Evolutionary conservation across 2,888 invertebrate species (phyloP).

Genomic region (Agelastica alni): DNA sequence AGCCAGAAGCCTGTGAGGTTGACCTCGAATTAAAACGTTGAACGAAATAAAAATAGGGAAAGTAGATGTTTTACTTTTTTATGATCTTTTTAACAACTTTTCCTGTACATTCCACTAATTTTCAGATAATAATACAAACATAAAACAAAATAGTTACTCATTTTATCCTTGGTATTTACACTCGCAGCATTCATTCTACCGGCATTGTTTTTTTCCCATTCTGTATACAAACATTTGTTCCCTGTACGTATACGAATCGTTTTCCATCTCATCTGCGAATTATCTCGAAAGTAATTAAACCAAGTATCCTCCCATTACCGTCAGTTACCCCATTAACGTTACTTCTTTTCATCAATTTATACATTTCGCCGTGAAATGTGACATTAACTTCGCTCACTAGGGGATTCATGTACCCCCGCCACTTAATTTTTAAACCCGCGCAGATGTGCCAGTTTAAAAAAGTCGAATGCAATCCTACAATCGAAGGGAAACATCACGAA

Average conservation of each 20-base stretch:
- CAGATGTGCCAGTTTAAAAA: not conserved
- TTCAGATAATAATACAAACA: too few relatives aligned
- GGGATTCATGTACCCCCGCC: not conserved
- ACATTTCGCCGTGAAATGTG: not conserved
- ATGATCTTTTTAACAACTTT: too few relatives aligned
- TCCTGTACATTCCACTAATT: too few relatives aligned
- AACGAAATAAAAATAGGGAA: too few relatives aligned
- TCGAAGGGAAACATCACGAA: too few relatives aligned
- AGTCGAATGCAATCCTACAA: not conserved
- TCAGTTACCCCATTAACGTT: not conserved
- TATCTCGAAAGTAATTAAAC: slow-evolving; percentile 1
- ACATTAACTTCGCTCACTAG: not conserved
- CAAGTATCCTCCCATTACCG: not conserved
- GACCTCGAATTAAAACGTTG: too few relatives aligned
- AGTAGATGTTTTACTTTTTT: too few relatives aligned
- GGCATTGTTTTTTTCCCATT: too few relatives aligned
- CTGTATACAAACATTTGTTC: not conserved
- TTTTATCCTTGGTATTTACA: too few relatives aligned
- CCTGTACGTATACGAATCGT: not conserved
- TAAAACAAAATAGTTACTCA: too few relatives aligned
- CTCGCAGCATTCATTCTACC: too few relatives aligned
- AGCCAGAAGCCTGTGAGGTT: too few relatives aligned
- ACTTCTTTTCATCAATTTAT: slow-evolving; percentile 2
- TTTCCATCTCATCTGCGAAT: slow-evolving; percentile 1
- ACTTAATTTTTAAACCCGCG: not conserved